Conservation (phyloP, 2,888 invertebrate species). For the Diplolepis rosae region DNA sequence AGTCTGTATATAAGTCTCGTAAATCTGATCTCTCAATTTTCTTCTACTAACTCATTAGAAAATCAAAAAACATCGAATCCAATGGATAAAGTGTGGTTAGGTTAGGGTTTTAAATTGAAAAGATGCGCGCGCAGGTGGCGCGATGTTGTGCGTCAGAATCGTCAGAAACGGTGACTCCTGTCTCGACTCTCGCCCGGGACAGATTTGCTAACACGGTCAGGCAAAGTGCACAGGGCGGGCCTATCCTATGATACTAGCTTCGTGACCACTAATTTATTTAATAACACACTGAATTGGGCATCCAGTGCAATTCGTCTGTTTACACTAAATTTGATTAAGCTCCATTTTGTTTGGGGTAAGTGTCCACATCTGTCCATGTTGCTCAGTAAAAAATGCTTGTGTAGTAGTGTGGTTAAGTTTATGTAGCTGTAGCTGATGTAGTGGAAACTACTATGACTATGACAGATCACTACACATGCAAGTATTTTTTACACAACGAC, state of each 20-base stretch:
- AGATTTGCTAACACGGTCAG: conserved; percentile 36
- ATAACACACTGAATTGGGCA: too few species aligned
- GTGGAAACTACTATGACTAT: too few species aligned
- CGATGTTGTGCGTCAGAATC: conserved; percentile 71
- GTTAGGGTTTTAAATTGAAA: conserved; percentile 40
- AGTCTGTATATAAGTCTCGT: not conserved
- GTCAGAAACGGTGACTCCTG: conserved; percentile 34
- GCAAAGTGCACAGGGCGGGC: conserved; percentile 36
- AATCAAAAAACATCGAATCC: not conserved
- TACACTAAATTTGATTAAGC: too few species aligned
- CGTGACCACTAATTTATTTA: too few species aligned
- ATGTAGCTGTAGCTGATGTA: too few species aligned
- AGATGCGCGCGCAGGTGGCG: conserved; percentile 72
- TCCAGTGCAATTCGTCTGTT: too few species aligned
- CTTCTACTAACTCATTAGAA: not conserved
- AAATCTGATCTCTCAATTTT: not conserved
- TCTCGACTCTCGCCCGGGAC: conserved; percentile 47
- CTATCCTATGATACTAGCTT: conserved; percentile 38
- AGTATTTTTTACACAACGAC: too few species aligned
- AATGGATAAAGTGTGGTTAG: conserved; percentile 21
- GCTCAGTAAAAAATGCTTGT: too few species aligned
- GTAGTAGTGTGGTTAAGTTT: too few species aligned
- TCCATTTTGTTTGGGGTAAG: too few species aligned
- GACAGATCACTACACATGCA: too few species aligned
- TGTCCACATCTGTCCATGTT: too few species aligned